Evolutionary conservation across 1,140 invertebrate species (phyloP), one percentile per base, ranked within the genome.

Genomic region (Brachionus manjavacas): DNA sequence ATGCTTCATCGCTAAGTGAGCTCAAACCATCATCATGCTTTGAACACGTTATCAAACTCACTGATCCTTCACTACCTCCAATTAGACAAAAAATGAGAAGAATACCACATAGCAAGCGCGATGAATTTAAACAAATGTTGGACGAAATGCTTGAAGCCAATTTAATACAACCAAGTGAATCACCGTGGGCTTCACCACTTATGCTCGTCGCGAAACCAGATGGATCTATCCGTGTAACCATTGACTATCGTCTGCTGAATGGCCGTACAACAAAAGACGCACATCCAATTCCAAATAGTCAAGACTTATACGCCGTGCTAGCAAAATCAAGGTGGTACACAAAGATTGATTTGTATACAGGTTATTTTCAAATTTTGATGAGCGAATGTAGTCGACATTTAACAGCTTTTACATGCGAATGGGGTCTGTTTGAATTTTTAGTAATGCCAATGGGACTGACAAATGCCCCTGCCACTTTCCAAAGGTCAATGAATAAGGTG

Each of bases 381-480:
- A 78, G 60, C 23, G 64, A 85, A 49, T 55, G 83, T 4, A 52
- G 23, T 41, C 78, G 55, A 39, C 35, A 72, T 9, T 41, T 78
- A 4, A 85, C 85, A 3, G 81, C 84, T 11, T 85, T 86, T 83
- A 43, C 72, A 0, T 41, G 25, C 86, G 60, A n/a, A 28, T 83
- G 83, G 46, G 88, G 88, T 7, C 84, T 86, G n/a, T 88, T 84
- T 49, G 85, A 87, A 74, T 91, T 90, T 84, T 84, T 52, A 1
- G 55, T 87, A 1, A 86, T 91, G 87, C 88, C 88, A 16, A 91
- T 91, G 85, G 91, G 91, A 35, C 83, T 91, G 16, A 84, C 81
- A 31, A 90, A 90, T 85, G 87, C 88, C 23, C 88, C 88, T n/a
- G 85, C 87, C 12, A 87, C 88, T 20, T 92, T 91, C 85, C 89